These are phyloP conservation scores for Eurystomus gularis DNA, from an alignment of 2,113 vertebrate species.

Conservation along the genomic window DNA sequence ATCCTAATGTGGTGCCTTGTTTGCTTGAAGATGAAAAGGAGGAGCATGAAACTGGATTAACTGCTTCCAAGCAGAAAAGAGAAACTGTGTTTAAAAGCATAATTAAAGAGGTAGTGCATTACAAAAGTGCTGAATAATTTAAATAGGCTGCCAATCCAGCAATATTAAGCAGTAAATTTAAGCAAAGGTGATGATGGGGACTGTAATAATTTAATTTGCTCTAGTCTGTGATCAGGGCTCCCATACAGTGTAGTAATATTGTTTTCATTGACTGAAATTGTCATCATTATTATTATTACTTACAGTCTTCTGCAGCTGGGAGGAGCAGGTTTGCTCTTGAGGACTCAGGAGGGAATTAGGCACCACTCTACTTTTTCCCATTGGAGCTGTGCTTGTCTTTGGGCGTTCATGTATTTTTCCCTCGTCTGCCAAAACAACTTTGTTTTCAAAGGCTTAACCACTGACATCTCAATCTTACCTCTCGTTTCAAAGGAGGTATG, in stretches of 20 bases:
- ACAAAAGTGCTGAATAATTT: slow-evolving; percentile 46
- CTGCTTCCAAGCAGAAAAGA: slow-evolving; percentile 25
- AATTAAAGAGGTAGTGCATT: slow-evolving; percentile 43
- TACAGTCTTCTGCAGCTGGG: neutral
- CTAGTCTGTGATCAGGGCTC: neutral
- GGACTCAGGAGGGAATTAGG: neutral
- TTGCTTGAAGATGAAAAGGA: neutral
- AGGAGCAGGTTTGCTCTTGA: neutral
- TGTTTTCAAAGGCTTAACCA: neutral
- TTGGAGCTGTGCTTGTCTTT: neutral
- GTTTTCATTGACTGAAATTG: neutral
- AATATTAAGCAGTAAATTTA: slow-evolving; percentile 30
- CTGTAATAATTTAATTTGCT: neutral
- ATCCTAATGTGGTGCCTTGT: neutral
- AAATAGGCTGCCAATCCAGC: slow-evolving; percentile 4
- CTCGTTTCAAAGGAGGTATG: neutral
- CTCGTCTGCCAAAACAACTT: neutral
- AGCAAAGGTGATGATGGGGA: slow-evolving; percentile 14
- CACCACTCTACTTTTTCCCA: neutral
- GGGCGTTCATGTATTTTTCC: fast-evolving
- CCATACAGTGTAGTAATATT: neutral
- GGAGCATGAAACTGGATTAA: neutral
- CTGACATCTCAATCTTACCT: neutral
- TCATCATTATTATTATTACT: neutral
- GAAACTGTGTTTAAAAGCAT: slow-evolving; percentile 43